Base-by-base conservation (phyloP, 2,113 vertebrate genomes). In the Myxocyprinus asiaticus region DNA sequence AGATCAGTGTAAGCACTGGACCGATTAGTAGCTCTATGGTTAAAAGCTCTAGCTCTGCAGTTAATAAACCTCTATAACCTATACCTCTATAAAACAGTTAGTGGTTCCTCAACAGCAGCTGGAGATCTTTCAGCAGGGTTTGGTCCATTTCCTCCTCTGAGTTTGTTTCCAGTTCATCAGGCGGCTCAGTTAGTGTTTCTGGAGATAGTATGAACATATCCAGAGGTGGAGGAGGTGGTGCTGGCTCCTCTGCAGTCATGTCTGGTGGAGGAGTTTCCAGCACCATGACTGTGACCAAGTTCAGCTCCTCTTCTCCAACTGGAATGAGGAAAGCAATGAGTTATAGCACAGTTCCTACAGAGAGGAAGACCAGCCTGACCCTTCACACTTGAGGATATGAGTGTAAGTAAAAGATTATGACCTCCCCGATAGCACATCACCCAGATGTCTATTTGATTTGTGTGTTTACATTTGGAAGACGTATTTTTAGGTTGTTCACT, bases 301-400 rank as follows among this genome's bases (percentile, higher is more conserved):
- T 43, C 42, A 76, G 66, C 66, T 71, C 83, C 7, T 76, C 76
- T 12, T 17, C 80, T 8, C 75, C 78, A 0, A 68, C 53, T 1
- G 62, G 76, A 4, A 68, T 45, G 22, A 22, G 65, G 48, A 84
- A 84, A 68, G 69, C 73, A 7, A 55, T 63, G 48, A 78, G 48
- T 68, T 84, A 79, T 62, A 81, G 76, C 9, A 80, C 80, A 3
- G 68, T 48, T 51, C 64, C 70, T 6, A 15, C 76, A 8, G 79
- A 84, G 61, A 84, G 76, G 61, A 81, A 71, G 63, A 79, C 51
- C 71, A 79, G 79, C 58, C n/a, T 81, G 76, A 79, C 66, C 10
- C 64, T 71, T 72, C 51, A 68, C 12, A 62, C 71, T 42, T 71
- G 66, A 63, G 76, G 65, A 67, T 84, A 84, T 63, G 83, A 84